Evolutionary conservation across 2,797 vertebrate species (phyloP).

Genomic region (Cuculus canorus): DNA sequence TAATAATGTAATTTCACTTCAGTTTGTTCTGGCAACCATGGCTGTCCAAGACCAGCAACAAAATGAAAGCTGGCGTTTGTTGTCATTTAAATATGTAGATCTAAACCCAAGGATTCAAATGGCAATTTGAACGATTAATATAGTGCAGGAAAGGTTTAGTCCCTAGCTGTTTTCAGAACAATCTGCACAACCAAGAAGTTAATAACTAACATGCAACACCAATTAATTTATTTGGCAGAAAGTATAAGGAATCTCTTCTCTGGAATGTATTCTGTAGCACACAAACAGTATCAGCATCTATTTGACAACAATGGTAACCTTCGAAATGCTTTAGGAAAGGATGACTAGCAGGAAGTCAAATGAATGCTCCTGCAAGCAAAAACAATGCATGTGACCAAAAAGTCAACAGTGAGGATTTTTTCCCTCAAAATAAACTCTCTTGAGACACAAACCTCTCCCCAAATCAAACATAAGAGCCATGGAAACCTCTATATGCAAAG

Average conservation of each 20-base stretch:
- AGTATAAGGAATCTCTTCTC: background rate
- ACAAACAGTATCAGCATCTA: background rate
- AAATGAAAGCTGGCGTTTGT: background rate
- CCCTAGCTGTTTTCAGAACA: background rate
- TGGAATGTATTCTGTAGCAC: background rate
- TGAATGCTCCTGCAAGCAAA: slow-evolving; percentile 11
- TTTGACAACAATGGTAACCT: background rate
- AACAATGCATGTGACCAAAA: slow-evolving; percentile 8
- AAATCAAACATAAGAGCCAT: background rate
- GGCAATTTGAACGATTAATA: background rate
- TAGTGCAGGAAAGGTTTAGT: background rate
- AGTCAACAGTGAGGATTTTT: background rate
- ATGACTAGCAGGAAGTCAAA: slow-evolving; percentile 12
- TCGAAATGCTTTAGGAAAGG: slow-evolving; percentile 2
- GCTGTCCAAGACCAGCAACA: background rate
- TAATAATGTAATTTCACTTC: background rate
- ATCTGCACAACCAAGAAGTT: background rate
- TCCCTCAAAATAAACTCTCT: background rate
- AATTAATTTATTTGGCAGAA: background rate
- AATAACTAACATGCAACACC: background rate
- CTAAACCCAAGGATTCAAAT: background rate
- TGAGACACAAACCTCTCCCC: background rate
- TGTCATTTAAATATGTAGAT: background rate
- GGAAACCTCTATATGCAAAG: slow-evolving; percentile 4
- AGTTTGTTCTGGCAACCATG: background rate